Base-by-base conservation (phyloP, 2,888 invertebrate genomes). In the Seira musarum region DNA sequence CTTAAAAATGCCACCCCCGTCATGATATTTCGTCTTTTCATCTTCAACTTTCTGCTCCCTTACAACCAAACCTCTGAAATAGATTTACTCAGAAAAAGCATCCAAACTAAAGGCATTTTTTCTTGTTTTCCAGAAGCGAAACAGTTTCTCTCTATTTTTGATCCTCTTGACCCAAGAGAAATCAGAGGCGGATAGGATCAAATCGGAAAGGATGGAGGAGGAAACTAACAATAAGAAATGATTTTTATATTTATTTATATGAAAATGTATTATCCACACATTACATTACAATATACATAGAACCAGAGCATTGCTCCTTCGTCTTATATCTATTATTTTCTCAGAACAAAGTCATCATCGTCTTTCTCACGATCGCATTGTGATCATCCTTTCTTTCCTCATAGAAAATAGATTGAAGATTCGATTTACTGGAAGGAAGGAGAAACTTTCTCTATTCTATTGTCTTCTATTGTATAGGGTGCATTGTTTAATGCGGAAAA, bases 351-450 rank as follows among this genome's bases (percentile, higher is more conserved):
- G 65, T 24, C 69, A 81, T 74, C 60, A 65, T 61, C 68, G 64
- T 30, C 30, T 5, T 63, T 64, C 19, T 68, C 24, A 57, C 73
- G 30, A 30, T 30, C 3, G 2, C 3, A 30, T 30, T 8, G 30
- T 30, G 30, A 30, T 30, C 30, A 30, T 30, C 30, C 30, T 49
- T 60, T 65, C 21, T 75, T 60, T 71, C 78, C 25, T 57, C 53
- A 63, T 57, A 35, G 46, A 35, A 57, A 71, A 77, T 80, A 75
- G 83, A 82, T 82, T 82, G 78, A 84, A 76, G 81, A 85, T 84
- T 85, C 84, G 85, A 85, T 85, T 85, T 85, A 82, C 64, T 64
- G 35, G 75, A 21, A 73, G 75, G 68, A 74, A 65, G 63, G 53
- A 49, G 64, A 64, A 72, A 40, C 63, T n/a, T 80, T 76, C 82